Conservation (phyloP, 2,888 invertebrate genomes). For the Caenorhabditis drosophilae region DNA sequence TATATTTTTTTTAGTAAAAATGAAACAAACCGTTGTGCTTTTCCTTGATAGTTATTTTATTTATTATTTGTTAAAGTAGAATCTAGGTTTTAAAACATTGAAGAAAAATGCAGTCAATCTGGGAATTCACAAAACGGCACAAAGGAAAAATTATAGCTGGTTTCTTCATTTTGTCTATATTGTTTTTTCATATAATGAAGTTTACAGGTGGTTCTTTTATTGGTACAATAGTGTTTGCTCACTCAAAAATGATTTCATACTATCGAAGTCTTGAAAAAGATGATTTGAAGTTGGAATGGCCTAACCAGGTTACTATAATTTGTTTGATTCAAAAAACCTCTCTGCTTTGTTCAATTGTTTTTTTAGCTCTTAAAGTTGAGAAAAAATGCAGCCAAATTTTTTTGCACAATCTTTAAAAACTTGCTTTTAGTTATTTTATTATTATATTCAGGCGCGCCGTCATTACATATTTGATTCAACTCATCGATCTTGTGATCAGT, state of each 20-base stretch:
- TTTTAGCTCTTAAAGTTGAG: no score
- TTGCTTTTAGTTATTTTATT: no score
- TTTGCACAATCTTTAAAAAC: no score
- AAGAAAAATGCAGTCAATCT: no score
- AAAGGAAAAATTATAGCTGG: conserved; percentile 49
- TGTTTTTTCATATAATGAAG: background rate
- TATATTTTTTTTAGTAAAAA: no score
- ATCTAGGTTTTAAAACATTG: no score
- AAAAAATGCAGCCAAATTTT: no score
- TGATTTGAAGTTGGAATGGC: conserved; percentile 8
- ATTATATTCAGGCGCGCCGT: conserved; percentile 51
- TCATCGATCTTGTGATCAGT: conserved; percentile 57
- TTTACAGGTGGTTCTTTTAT: conserved; percentile 35
- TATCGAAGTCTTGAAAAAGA: conserved; percentile 5
- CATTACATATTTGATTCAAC: conserved; percentile 60
- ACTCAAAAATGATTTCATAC: conserved; percentile 1
- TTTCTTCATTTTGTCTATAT: background rate
- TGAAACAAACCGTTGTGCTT: no score
- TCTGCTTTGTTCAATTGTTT: no score
- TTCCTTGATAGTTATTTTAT: no score
- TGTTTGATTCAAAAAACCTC: no score
- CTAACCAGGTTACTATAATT: conserved; percentile 17
- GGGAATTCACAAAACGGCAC: conserved; percentile 57
- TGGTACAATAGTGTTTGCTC: conserved; percentile 40
- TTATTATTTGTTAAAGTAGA: no score